phyloP scores from a whole-genome alignment of 2,113 vertebrate genomes.

The Chionis minor region DNA sequence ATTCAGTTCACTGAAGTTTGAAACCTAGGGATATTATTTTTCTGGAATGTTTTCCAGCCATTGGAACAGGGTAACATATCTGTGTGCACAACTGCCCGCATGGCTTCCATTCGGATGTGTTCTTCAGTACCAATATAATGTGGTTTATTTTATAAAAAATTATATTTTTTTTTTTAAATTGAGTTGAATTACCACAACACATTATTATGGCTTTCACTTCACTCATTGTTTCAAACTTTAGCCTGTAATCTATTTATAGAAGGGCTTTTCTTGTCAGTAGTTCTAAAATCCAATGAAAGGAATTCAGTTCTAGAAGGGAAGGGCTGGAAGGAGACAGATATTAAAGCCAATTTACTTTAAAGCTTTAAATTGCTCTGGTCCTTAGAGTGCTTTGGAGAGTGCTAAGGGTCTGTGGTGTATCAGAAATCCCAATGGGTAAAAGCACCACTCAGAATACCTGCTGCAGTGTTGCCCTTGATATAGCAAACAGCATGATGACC shows the following conservation, averaged over 20 bases:
- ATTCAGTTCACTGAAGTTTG: background rate
- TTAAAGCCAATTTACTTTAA: background rate
- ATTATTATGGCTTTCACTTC: background rate
- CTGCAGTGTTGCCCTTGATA: background rate
- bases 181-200: background rate
- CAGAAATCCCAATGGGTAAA: background rate
- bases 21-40: background rate
- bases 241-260: background rate
- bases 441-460: background rate
- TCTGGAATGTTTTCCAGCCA: background rate
- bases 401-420: background rate
- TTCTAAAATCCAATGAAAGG: background rate
- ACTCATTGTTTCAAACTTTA: background rate
- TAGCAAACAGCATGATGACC: background rate
- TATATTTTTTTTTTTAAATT: background rate
- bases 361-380: background rate
- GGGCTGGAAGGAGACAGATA: accelerated
- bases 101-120: background rate
- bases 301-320: background rate
- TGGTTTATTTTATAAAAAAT: background rate
- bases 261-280: background rate
- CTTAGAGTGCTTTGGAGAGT: background rate
- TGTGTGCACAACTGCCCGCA: background rate
- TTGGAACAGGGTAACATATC: background rate
- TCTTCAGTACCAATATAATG: background rate